phyloP scores from a whole-genome alignment of 2,797 vertebrate genomes.

The Chrysocyon brachyurus region DNA sequence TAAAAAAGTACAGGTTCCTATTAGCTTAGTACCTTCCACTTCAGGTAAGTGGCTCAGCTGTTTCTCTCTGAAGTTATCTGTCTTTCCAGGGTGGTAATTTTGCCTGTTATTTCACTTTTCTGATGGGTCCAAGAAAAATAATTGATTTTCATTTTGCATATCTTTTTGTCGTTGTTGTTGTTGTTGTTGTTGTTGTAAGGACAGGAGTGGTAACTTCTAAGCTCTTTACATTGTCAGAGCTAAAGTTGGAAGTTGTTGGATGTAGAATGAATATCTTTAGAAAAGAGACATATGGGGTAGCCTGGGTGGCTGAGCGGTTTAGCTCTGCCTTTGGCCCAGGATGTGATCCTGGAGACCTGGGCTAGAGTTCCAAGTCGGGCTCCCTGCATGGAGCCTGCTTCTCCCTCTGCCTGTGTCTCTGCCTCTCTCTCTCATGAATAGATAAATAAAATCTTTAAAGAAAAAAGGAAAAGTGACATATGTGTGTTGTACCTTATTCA shows the following conservation, averaged over 20 bases:
- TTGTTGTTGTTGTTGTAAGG: background rate
- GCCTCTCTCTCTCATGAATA: no score
- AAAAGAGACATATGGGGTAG: background rate
- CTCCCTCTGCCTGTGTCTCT: no score
- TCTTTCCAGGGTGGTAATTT: background rate
- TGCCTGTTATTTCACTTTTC: background rate
- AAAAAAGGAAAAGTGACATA: background rate
- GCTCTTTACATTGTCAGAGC: background rate
- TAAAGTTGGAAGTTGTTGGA: background rate
- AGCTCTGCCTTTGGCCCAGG: no score
- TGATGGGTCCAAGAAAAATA: background rate
- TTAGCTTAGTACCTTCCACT: background rate
- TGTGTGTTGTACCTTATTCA: background rate
- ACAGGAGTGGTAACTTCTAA: background rate
- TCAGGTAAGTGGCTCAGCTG: background rate
- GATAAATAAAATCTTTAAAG: no score
- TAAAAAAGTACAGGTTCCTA: background rate
- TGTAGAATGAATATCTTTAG: background rate
- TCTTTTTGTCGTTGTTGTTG: background rate
- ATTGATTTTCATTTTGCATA: slow-evolving; percentile 35
- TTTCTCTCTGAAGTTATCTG: slow-evolving; percentile 11
- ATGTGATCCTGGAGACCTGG: no score
- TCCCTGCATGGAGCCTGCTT: no score
- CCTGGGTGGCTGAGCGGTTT: no score
- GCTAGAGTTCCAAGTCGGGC: no score